These are phyloP conservation scores for Theropithecus gelada DNA, from an alignment of 2,113 vertebrate species.

Conservation along the genomic window DNA sequence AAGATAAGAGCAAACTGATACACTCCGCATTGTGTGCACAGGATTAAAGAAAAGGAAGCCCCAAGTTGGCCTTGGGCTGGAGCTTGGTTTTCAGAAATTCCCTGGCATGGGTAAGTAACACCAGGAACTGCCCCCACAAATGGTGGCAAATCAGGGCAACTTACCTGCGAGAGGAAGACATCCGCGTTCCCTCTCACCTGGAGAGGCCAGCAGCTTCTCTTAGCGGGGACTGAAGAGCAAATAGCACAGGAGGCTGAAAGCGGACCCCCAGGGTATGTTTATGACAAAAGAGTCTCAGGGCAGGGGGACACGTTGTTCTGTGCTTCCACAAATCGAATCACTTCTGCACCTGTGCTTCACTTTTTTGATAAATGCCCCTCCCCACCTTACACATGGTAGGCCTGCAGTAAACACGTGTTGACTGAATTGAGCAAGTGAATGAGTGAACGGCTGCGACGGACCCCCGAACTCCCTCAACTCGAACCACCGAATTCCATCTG, in stretches of 20 bases:
- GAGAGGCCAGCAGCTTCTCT: not conserved
- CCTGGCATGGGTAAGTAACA: not conserved
- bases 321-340: not conserved
- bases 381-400: not conserved
- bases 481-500: not conserved
- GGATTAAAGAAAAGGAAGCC: not conserved
- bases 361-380: not conserved
- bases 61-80: not conserved
- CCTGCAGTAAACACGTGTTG: not conserved
- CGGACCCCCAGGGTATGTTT: not conserved
- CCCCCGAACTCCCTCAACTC: not conserved
- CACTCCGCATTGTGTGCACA: accelerated
- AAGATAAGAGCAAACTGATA: not conserved
- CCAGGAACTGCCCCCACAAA: not conserved
- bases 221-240: not conserved
- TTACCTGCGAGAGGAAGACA: not conserved
- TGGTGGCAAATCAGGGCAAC: not conserved
- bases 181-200: not conserved
- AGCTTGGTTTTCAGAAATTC: not conserved
- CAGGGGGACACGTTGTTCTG: not conserved
- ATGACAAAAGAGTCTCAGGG: not conserved
- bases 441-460: not conserved
- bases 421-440: not conserved
- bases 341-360: not conserved
- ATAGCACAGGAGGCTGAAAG: accelerated